A percentile compares a stretch with the other conserved stretches of the same genome.
These are phyloP conservation scores for Yoshiicerus persimilis DNA, from an alignment of 1,140 invertebrate species.

Conservation along the genomic window DNA sequence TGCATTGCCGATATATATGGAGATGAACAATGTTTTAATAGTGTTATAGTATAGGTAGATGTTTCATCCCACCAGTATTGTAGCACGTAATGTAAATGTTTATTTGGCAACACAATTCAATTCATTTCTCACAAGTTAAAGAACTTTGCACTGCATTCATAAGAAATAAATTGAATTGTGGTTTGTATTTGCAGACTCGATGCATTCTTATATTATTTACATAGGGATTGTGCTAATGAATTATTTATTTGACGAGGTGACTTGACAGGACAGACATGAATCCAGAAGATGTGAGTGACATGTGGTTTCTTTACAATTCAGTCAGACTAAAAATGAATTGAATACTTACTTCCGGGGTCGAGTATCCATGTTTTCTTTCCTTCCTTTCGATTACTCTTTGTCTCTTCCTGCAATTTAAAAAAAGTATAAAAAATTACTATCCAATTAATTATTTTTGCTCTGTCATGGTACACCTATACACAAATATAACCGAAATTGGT, in stretches of 20 bases:
- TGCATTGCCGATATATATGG: no score
- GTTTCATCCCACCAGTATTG: no score
- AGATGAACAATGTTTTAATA: no score
- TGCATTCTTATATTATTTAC: not conserved
- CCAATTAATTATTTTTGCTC: not conserved
- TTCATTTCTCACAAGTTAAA: not conserved
- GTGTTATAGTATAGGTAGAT: no score
- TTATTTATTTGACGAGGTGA: not conserved
- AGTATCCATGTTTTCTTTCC: slow-evolving; percentile 50
- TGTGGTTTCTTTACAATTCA: not conserved
- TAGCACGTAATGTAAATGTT: no score
- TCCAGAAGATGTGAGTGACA: not conserved
- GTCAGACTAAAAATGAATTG: not conserved
- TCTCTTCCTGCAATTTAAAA: slow-evolving; percentile 44
- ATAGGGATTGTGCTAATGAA: no score
- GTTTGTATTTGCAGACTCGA: not conserved
- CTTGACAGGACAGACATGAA: not conserved
- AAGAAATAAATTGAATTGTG: not conserved
- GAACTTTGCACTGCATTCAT: not conserved
- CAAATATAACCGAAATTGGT: no score
- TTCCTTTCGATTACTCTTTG: slow-evolving; percentile 44
- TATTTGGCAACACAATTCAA: no score
- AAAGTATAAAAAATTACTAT: not conserved
- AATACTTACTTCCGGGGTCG: slow-evolving; percentile 48
- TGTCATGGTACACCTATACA: not conserved